Evolutionary conservation across 1,140 invertebrate genomes (phyloP).

Genomic region (Paramacrobiotus metropolitanus): DNA sequence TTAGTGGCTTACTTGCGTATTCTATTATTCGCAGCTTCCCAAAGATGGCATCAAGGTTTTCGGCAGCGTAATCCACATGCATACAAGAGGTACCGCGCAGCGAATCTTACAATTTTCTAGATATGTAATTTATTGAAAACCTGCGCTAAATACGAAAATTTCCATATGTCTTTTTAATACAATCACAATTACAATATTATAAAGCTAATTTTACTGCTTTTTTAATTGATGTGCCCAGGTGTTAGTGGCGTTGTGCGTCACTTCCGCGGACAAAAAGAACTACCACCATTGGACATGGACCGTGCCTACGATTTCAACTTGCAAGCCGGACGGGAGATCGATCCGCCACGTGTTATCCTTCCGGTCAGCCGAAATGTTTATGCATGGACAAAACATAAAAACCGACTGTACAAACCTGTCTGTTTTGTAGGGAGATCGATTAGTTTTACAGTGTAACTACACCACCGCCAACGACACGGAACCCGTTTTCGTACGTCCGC

Average conservation of each 20-base stretch:
- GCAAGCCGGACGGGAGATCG: no score
- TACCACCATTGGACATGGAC: neutral
- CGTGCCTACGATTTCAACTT: neutral
- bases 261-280: neutral
- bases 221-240: neutral
- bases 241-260: neutral
- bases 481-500: neutral
- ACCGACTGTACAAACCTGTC: no score
- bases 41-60: neutral
- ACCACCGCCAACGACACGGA: neutral
- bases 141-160: no score
- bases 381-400: no score
- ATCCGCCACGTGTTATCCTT: no score
- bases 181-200: no score
- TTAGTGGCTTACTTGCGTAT: neutral
- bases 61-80: neutral
- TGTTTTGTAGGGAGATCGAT: neutral
- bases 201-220: neutral
- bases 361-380: no score
- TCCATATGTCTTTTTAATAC: no score
- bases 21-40: neutral
- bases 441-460: neutral
- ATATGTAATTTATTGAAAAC: neutral
- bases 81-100: neutral
- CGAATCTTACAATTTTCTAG: neutral